phyloP scores from a whole-genome alignment of 1,140 invertebrate genomes.

The Leguminivora glycinivorella region DNA sequence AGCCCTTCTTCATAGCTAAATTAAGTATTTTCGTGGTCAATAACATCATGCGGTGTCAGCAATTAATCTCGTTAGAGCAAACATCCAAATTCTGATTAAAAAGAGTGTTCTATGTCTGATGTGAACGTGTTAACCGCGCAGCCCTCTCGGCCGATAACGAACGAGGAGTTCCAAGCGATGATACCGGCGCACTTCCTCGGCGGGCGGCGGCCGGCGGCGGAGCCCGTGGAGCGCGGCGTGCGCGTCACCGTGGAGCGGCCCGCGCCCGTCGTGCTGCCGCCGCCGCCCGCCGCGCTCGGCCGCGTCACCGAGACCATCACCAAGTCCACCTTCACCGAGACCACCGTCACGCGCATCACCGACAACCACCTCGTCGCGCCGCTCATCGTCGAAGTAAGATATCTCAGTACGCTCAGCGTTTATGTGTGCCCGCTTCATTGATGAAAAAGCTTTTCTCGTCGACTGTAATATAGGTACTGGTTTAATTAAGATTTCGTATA shows the following conservation, averaged over 20 bases:
- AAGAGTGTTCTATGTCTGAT: conserved; percentile 49
- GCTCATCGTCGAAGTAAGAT: conserved; percentile 90
- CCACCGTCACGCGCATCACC: conserved; percentile 94
- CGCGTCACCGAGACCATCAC: conserved; percentile 95
- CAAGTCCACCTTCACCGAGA: conserved; percentile 96
- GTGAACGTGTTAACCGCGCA: conserved; percentile 77
- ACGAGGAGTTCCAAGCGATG: conserved; percentile 96
- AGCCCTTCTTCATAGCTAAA: too few relatives aligned
- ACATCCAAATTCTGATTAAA: conserved; percentile 25
- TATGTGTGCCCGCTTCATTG: not conserved
- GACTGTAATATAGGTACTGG: too few relatives aligned
- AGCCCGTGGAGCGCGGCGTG: conserved; percentile 57
- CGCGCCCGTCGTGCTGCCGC: conserved; percentile 84
- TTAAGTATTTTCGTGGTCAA: not conserved
- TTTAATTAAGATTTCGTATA: too few relatives aligned
- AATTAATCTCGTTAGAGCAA: not conserved
- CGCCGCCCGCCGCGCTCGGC: conserved; percentile 89
- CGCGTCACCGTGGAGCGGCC: conserved; percentile 80
- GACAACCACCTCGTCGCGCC: conserved; percentile 92
- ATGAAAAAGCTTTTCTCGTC: too few relatives aligned
- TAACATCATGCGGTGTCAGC: conserved; percentile 7
- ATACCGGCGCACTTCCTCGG: conserved; percentile 92
- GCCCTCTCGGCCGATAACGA: conserved; percentile 90
- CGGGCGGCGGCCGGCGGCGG: conserved; percentile 55
- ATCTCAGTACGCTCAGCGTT: not conserved